Evolutionary conservation across 2,797 vertebrate genomes (phyloP).

Genomic region (Picus viridis): DNA sequence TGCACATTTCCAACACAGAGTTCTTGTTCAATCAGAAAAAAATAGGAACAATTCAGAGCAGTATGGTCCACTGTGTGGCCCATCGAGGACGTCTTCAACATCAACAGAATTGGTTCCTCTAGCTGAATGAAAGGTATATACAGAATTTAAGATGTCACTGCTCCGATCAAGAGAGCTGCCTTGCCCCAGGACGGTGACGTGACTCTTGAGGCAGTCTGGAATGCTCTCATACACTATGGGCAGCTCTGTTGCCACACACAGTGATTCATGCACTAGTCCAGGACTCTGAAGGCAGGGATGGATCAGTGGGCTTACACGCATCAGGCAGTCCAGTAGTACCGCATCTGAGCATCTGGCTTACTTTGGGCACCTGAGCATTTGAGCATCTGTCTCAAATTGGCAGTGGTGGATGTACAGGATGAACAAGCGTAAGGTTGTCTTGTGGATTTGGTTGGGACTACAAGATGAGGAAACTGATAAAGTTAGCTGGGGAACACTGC

Average conservation of each 20-base stretch:
- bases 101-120: not conserved
- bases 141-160: not conserved
- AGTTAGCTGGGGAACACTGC: not conserved
- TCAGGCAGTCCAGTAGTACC: slow-evolving; percentile 49
- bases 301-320: slow-evolving; percentile 63
- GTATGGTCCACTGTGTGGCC: not conserved
- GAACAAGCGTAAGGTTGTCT: not conserved
- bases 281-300: slow-evolving; percentile 52
- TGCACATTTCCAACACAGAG: not conserved
- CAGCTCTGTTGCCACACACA: not conserved
- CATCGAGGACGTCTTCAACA: not conserved
- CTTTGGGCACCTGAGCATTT: slow-evolving; percentile 30
- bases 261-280: slow-evolving; percentile 5
- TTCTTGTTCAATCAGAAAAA: not conserved
- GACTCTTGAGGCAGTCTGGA: not conserved
- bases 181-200: not conserved
- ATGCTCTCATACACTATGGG: not conserved
- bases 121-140: not conserved
- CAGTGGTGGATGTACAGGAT: slow-evolving; percentile 15
- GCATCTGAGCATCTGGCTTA: slow-evolving; percentile 57
- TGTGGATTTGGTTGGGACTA: not conserved
- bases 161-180: not conserved
- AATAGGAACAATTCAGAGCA: not conserved
- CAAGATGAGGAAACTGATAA: not conserved
- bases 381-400: slow-evolving; percentile 60